phyloP scores from a whole-genome alignment of 2,797 vertebrate species.

The Molossus molossus region DNA sequence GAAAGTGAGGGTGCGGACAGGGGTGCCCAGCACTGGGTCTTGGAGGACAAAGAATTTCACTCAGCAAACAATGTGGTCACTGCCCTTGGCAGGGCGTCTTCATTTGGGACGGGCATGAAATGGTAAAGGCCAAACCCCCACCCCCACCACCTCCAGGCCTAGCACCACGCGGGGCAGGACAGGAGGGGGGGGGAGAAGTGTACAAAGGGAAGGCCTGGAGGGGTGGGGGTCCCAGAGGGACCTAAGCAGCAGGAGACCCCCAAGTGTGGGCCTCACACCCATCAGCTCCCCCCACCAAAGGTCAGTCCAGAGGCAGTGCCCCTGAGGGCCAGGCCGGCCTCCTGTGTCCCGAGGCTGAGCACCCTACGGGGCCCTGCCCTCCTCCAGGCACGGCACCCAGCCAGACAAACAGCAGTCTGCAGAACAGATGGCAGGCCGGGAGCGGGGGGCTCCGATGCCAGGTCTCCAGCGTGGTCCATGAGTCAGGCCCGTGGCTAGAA shows the following conservation, averaged over 20 bases:
- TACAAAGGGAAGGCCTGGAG: conserved; percentile 79
- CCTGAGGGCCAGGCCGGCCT: neutral
- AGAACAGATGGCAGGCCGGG: neutral
- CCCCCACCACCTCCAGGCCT: conserved; percentile 70
- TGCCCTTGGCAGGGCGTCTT: conserved; percentile 69
- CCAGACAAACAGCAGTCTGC: neutral
- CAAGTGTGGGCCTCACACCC: conserved; percentile 39
- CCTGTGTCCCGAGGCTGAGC: conserved; percentile 34
- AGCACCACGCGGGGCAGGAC: conserved; percentile 43
- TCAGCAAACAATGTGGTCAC: neutral
- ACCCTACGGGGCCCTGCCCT: neutral
- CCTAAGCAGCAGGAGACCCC: conserved; percentile 81
- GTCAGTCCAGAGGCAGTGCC: conserved; percentile 2
- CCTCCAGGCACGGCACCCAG: neutral
- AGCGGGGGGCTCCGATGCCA: neutral
- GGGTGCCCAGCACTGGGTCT: neutral
- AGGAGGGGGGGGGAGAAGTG: conserved; percentile 64
- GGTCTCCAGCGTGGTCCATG: neutral
- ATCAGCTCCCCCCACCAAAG: neutral
- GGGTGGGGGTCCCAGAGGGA: conserved; percentile 75
- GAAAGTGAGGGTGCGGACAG: neutral
- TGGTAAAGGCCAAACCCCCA: conserved; percentile 76
- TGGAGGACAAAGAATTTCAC: conserved; percentile 66
- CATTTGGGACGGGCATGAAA: conserved; percentile 81
- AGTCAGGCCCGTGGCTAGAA: neutral